Percentiles rank a stretch among this genome's conserved stretches.
These are phyloP conservation scores for Scaptomyza cyrtandrae DNA, from an alignment of 2,888 invertebrate genomes.

Conservation along the genomic window DNA sequence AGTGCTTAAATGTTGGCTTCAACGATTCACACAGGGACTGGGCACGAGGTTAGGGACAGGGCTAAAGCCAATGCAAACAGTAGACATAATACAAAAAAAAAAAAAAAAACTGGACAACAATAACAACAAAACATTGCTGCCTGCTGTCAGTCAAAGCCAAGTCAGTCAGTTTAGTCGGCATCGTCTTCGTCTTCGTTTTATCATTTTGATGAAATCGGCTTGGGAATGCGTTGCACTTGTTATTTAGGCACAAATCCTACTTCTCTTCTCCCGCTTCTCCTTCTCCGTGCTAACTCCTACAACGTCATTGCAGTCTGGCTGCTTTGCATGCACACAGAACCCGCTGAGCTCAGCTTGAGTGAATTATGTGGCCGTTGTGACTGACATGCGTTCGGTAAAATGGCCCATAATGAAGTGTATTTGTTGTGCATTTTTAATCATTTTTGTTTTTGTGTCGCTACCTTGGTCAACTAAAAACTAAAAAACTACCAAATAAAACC, in stretches of 20 bases:
- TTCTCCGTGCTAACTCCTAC: slow-evolving; percentile 38
- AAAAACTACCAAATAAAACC: slow-evolving; percentile 9
- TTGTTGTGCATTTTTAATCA: slow-evolving; percentile 74
- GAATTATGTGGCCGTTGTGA: slow-evolving; percentile 69
- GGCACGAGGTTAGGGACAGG: neutral
- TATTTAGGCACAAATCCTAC: slow-evolving; percentile 49
- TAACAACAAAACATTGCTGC: slow-evolving; percentile 41
- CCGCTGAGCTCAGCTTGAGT: slow-evolving; percentile 46
- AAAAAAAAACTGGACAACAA: neutral
- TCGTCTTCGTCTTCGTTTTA: slow-evolving; percentile 58
- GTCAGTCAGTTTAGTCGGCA: slow-evolving; percentile 49
- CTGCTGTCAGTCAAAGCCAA: slow-evolving; percentile 47
- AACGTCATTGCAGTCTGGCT: slow-evolving; percentile 18
- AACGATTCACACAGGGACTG: slow-evolving; percentile 6
- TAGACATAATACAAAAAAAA: slow-evolving; percentile 41
- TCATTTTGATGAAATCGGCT: slow-evolving; percentile 79
- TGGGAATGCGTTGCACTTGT: slow-evolving; percentile 81
- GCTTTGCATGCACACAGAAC: slow-evolving; percentile 66
- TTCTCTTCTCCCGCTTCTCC: neutral
- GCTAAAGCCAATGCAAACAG: slow-evolving; percentile 64
- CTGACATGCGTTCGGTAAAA: slow-evolving; percentile 70
- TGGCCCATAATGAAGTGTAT: slow-evolving; percentile 78
- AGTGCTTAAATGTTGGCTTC: slow-evolving; percentile 77
- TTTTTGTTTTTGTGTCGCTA: slow-evolving; percentile 21
- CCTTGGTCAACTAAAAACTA: neutral